Percentiles rank a stretch among this genome's conserved stretches.
phyloP scores from a whole-genome alignment of 2,797 vertebrate species.

The Dendrocincla fuliginosa region DNA sequence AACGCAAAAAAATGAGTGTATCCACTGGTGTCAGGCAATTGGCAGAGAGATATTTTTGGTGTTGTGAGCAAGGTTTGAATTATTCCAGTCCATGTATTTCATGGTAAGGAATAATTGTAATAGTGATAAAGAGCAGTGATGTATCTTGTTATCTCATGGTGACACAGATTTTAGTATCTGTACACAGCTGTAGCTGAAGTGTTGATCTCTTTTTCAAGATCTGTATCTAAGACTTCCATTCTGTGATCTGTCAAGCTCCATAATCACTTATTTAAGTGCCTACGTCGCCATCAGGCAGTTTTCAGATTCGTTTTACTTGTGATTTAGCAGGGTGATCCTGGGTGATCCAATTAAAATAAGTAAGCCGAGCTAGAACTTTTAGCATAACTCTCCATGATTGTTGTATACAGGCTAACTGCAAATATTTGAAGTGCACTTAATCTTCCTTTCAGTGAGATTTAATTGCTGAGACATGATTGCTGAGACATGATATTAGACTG shows the following conservation, averaged over 20 bases:
- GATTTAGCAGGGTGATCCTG: neutral
- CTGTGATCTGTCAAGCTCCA: neutral
- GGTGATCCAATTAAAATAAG: neutral
- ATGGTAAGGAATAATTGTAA: neutral
- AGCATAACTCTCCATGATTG: neutral
- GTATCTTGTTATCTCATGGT: neutral
- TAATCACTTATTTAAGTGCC: neutral
- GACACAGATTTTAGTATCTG: neutral
- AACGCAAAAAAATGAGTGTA: neutral
- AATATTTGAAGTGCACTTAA: neutral
- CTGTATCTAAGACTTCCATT: neutral
- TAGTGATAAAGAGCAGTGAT: neutral
- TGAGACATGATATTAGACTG: neutral
- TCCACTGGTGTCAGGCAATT: neutral
- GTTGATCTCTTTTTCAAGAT: neutral
- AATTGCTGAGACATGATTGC: neutral
- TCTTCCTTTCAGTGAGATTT: neutral
- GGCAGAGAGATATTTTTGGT: neutral
- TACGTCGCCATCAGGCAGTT: neutral
- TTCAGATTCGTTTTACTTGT: neutral
- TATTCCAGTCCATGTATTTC: neutral
- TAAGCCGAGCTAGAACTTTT: neutral
- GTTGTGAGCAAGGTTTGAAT: neutral
- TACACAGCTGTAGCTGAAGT: neutral
- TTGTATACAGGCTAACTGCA: neutral